A percentile compares a stretch with the other conserved stretches of the same genome.
These are phyloP conservation scores for Hemichromis elongatus DNA, from an alignment of 2,113 vertebrate genomes.

Conservation along the genomic window DNA sequence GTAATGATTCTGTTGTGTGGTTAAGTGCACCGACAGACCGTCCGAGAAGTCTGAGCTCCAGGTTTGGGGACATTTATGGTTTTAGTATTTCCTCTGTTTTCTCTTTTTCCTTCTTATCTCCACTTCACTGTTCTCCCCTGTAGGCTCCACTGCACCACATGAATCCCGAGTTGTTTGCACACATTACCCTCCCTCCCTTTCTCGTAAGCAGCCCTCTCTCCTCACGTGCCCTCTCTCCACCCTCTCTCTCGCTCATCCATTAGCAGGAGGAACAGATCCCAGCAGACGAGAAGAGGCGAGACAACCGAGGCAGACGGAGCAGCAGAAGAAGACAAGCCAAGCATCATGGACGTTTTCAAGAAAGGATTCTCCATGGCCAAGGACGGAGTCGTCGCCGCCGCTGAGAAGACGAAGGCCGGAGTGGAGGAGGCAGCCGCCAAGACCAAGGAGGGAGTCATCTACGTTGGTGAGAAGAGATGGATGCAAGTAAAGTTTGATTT, in stretches of 20 bases:
- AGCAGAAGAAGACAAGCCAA: neutral
- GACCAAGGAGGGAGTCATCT: slow-evolving; percentile 97
- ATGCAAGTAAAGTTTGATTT: neutral
- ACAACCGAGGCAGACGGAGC: neutral
- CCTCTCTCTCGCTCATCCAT: slow-evolving; percentile 8
- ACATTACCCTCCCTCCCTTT: neutral
- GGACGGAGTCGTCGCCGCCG: slow-evolving; percentile 90
- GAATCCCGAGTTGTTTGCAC: neutral
- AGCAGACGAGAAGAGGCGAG: slow-evolving; percentile 10
- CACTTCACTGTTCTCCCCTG: neutral
- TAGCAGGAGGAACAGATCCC: slow-evolving; percentile 25
- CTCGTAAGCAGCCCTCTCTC: neutral
- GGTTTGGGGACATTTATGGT: neutral
- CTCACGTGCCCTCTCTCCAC: neutral
- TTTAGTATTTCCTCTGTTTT: neutral
- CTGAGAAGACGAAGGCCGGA: slow-evolving; percentile 95
- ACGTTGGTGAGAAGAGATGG: slow-evolving; percentile 63
- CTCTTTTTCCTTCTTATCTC: neutral
- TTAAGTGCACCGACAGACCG: neutral
- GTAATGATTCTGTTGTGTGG: neutral
- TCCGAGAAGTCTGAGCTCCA: neutral
- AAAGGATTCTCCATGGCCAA: slow-evolving; percentile 94
- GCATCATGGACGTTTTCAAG: slow-evolving; percentile 89
- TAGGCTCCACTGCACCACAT: neutral
- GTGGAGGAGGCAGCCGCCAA: slow-evolving; percentile 91